Evolutionary conservation across 2,113 vertebrate genomes (phyloP), one percentile per base, ranked within the genome.

Genomic region (Eleginops maclovinus): DNA sequence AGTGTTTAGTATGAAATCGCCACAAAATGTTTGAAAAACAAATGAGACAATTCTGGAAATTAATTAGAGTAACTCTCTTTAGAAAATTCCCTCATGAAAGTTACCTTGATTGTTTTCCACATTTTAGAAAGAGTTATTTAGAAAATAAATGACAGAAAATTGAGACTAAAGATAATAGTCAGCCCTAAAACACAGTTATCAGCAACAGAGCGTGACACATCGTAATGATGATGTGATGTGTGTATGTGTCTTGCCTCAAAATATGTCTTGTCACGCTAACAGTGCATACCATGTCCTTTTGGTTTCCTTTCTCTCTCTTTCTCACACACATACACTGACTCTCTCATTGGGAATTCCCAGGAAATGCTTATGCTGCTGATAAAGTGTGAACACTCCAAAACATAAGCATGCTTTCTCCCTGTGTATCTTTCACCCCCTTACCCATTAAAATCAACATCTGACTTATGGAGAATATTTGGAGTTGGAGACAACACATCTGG

Each of bases 271-370:
- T 88, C 80, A 81, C 66, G 80, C 79, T 78, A 82, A 69, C 77
- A 51, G 55, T 31, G 21, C 66, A 58, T 21, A 41, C 60, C 77
- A 60, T 53, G 65, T 83, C 76, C 51, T 73, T 81, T 83, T 87
- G 77, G 88, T 84, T 85, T 80, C 68, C 9, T 50, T 43, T 72
- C 66, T 84, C 83, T 31, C 31, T 31, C 31, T 31, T 31, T 78
- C 40, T 66, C 36, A 53, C 77, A 76, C 44, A 53, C 77, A 76
- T 41, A 53, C 67, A 31, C 62, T 58, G 62, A 61, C 58, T 58
- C 13, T 72, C 72, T 85, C 85, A 84, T 75, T 88, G 85, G 90
- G 88, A 89, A 87, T 90, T 77, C 84, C 87, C 87, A 84, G 87
- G 80, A 88, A 90, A 87, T 77, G 36, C 59, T 73, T 59, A 73